Conservation (phyloP, 2,113 vertebrate species). For the Istiophorus platypterus region DNA sequence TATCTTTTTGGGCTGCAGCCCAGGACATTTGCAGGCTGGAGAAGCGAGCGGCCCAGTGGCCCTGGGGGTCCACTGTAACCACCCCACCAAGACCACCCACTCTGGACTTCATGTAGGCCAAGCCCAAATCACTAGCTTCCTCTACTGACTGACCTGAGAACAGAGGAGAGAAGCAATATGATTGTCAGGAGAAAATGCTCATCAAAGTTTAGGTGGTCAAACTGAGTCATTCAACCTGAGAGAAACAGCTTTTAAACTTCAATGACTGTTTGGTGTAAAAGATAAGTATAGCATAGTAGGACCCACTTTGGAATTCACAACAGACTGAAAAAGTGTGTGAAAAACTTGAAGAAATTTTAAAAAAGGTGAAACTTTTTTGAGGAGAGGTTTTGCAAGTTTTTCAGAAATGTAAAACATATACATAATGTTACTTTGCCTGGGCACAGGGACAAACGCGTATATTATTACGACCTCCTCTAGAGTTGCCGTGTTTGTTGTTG, state of each 20-base stretch:
- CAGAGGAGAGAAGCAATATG: constrained; percentile 11
- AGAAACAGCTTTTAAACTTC: background rate
- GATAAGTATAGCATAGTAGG: background rate
- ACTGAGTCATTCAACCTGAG: background rate
- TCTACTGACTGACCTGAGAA: constrained; percentile 87
- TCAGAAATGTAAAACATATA: too few species aligned
- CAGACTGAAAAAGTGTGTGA: background rate
- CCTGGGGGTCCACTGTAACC: constrained; percentile 87
- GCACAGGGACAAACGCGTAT: too few species aligned
- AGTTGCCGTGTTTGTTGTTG: too few species aligned
- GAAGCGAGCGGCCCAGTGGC: constrained; percentile 90
- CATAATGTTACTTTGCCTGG: too few species aligned
- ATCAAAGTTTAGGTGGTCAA: background rate
- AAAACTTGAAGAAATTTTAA: too few species aligned
- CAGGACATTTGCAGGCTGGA: constrained; percentile 90
- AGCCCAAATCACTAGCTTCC: constrained; percentile 85
- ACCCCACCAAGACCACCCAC: constrained; percentile 87
- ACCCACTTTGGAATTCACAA: background rate
- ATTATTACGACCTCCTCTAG: too few species aligned
- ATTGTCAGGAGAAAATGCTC: background rate
- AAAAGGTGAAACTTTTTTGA: too few species aligned
- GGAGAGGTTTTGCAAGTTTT: too few species aligned
- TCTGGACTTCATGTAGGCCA: constrained; percentile 90
- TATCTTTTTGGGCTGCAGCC: constrained; percentile 87
- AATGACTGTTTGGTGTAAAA: background rate